These are phyloP conservation scores for Epizoanthus fatuus DNA, from an alignment of 92 coral and sea anemone species.

Conservation along the genomic window DNA sequence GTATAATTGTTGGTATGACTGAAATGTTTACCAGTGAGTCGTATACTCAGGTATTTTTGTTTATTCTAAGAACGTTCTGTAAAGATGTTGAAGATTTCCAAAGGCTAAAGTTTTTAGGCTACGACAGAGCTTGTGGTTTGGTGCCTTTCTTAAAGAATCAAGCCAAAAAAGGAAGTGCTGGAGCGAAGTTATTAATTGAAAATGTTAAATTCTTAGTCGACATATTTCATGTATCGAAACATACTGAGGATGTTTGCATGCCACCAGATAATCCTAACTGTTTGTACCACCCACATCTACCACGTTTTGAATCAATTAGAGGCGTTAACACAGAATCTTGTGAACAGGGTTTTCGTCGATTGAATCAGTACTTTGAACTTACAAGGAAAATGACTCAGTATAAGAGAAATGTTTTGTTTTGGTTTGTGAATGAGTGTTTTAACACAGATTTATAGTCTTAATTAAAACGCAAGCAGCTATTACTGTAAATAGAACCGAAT, in stretches of 20 bases:
- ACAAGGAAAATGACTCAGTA: constrained; percentile 79
- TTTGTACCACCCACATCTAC: constrained; percentile 62
- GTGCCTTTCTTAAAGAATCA: constrained; percentile 71
- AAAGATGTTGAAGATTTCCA: constrained; percentile 33
- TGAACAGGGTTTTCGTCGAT: constrained; percentile 75
- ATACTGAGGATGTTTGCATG: constrained; percentile 77
- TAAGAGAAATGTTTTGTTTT: constrained; percentile 68
- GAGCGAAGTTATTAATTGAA: constrained; percentile 60
- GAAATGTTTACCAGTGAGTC: constrained; percentile 86
- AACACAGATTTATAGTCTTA: constrained; percentile 64
- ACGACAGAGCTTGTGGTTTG: constrained; percentile 78
- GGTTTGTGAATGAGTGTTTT: constrained; percentile 71
- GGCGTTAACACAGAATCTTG: constrained; percentile 80
- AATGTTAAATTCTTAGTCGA: constrained; percentile 76
- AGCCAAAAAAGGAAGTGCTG: constrained; percentile 72
- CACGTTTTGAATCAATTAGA: constrained; percentile 55
- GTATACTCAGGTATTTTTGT: constrained; percentile 71
- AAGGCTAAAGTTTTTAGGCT: constrained; percentile 68
- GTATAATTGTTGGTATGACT: constrained; percentile 74
- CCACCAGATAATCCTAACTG: constrained; percentile 76
- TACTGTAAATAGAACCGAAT: constrained; percentile 21
- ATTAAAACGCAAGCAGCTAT: constrained; percentile 24
- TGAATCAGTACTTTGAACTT: constrained; percentile 61
- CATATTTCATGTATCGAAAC: constrained; percentile 80
- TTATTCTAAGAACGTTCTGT: constrained; percentile 69